A percentile compares a stretch with the other conserved stretches of the same genome.
phyloP scores from a whole-genome alignment of 2,113 vertebrate genomes.

The Microcebus griseorufus region DNA sequence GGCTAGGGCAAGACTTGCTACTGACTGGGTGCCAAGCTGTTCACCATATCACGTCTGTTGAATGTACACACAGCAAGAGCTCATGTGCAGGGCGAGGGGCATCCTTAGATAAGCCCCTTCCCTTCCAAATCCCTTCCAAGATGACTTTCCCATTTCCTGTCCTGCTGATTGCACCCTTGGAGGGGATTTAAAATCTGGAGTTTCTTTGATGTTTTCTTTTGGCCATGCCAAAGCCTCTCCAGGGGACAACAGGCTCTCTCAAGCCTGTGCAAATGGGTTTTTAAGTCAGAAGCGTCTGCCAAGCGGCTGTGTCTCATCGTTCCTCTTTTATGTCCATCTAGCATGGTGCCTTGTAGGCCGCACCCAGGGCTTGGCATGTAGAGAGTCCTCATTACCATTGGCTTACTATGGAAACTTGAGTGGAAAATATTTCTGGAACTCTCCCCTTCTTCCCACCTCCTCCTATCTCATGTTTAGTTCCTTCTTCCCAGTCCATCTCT shows the following conservation, averaged over 20 bases:
- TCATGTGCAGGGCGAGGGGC: constrained; percentile 49
- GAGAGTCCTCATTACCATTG: not conserved
- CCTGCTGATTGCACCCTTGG: constrained; percentile 79
- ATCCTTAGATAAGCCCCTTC: constrained; percentile 66
- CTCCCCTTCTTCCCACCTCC: no score
- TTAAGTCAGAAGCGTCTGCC: constrained; percentile 64
- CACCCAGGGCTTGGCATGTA: constrained; percentile 35
- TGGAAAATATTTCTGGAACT: constrained; percentile 34
- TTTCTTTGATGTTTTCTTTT: constrained; percentile 84
- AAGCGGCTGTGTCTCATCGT: constrained; percentile 61
- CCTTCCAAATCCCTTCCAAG: constrained; percentile 77
- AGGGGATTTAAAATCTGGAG: constrained; percentile 82
- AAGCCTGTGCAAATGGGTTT: constrained; percentile 81
- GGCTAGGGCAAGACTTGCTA: constrained; percentile 58
- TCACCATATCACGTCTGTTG: constrained; percentile 60
- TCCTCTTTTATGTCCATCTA: constrained; percentile 63
- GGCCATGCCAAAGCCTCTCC: constrained; percentile 80
- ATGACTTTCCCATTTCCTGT: constrained; percentile 84
- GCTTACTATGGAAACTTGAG: constrained; percentile 25
- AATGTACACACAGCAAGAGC: constrained; percentile 61
- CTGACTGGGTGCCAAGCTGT: constrained; percentile 72
- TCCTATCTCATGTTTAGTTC: not conserved
- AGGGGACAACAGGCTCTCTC: constrained; percentile 80
- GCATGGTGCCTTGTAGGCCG: constrained; percentile 30
- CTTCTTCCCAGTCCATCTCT: not conserved